Evolutionary conservation across 2,797 vertebrate genomes (phyloP).

Genomic region (Otolemur crassicaudatus): DNA sequence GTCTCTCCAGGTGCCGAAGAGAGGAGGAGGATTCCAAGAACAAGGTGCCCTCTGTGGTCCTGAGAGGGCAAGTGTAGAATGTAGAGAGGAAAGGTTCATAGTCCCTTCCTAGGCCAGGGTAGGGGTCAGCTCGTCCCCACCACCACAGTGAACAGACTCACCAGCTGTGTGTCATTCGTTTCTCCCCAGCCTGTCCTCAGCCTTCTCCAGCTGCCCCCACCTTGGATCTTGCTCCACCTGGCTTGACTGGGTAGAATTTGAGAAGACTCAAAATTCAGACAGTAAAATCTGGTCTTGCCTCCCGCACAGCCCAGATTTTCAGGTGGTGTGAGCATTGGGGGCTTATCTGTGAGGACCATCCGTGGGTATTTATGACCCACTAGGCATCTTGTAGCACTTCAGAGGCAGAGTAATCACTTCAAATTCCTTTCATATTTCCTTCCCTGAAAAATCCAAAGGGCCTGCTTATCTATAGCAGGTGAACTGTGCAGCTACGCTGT

Average conservation of each 20-base stretch:
- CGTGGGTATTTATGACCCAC: neutral
- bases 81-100: neutral
- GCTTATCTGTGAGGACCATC: neutral
- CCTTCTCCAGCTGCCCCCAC: neutral
- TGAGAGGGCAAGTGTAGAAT: neutral
- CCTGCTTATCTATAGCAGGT: neutral
- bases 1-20: neutral
- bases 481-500: neutral
- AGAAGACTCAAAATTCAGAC: neutral
- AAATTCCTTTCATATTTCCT: constrained; percentile 38
- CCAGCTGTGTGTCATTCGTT: neutral
- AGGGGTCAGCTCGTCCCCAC: neutral
- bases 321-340: neutral
- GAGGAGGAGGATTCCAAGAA: neutral
- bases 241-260: neutral
- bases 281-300: neutral
- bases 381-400: neutral
- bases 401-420: neutral
- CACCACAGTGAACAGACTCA: neutral
- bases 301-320: neutral
- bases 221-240: neutral
- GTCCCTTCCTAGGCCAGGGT: too few species aligned
- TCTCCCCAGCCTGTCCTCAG: neutral
- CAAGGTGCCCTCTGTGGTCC: neutral
- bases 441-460: neutral